Conservation (phyloP, 2,888 invertebrate species). For the Willowsia nigromaculata region DNA sequence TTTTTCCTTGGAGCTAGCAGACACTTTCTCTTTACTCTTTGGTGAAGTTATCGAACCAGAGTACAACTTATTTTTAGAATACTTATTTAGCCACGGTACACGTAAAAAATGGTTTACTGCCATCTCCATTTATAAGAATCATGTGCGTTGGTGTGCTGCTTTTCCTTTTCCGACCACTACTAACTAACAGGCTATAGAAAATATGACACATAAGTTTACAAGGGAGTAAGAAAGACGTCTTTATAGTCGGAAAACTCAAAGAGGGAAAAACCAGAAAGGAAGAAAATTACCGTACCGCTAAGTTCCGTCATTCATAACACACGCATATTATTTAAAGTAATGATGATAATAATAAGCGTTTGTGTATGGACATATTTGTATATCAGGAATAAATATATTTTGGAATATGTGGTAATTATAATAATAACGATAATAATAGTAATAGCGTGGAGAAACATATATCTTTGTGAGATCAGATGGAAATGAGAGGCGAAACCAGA, state of each 20-base stretch:
- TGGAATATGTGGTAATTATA: neutral
- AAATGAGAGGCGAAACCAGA: neutral
- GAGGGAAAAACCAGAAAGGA: neutral
- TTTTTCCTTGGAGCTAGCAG: neutral
- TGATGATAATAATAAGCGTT: neutral
- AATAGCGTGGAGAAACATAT: neutral
- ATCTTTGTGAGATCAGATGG: conserved; percentile 44
- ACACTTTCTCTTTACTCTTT: neutral
- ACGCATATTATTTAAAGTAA: neutral
- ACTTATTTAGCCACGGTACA: neutral
- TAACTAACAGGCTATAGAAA: neutral
- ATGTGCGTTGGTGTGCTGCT: neutral
- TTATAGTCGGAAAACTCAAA: neutral
- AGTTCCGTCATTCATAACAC: conserved; percentile 9
- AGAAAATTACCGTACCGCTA: conserved; percentile 33
- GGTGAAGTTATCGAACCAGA: neutral
- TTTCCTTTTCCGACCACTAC: neutral
- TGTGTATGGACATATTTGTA: neutral
- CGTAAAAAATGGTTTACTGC: conserved; percentile 44
- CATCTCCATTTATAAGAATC: conserved; percentile 39
- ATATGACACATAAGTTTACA: neutral
- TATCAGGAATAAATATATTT: neutral
- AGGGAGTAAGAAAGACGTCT: neutral
- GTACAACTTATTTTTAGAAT: neutral
- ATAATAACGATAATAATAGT: conserved; percentile 1